phyloP scores from a whole-genome alignment of 2,888 invertebrate species.

The Agrilus mali region DNA sequence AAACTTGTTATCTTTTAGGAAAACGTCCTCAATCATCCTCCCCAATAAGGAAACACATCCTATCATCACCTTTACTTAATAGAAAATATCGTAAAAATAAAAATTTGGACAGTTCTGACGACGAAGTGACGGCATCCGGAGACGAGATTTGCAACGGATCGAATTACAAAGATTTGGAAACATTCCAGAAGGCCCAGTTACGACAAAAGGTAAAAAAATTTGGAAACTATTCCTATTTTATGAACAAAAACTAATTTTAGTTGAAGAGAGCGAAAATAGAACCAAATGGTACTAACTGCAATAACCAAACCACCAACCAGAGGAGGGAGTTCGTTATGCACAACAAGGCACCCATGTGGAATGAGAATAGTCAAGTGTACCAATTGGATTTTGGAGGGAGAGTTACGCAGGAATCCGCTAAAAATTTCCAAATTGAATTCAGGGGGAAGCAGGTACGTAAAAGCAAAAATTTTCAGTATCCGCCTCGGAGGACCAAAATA shows the following conservation, averaged over 20 bases:
- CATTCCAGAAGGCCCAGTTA: slow-evolving; percentile 83
- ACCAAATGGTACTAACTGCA: slow-evolving; percentile 36
- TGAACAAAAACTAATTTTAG: slow-evolving; percentile 33
- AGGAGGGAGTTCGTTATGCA: slow-evolving; percentile 86
- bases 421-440: slow-evolving; percentile 98
- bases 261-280: slow-evolving; percentile 58
- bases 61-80: slow-evolving; percentile 75
- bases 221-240: too few species aligned
- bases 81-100: slow-evolving; percentile 62
- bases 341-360: slow-evolving; percentile 88
- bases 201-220: slow-evolving; percentile 62
- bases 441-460: slow-evolving; percentile 80
- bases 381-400: slow-evolving; percentile 98
- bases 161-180: slow-evolving; percentile 76
- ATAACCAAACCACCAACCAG: slow-evolving; percentile 36
- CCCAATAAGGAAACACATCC: slow-evolving; percentile 62
- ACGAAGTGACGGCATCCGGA: slow-evolving; percentile 50
- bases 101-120: slow-evolving; percentile 67
- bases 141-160: slow-evolving; percentile 51
- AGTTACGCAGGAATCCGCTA: slow-evolving; percentile 98
- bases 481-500: too few species aligned
- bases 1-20: slow-evolving; percentile 22
- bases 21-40: slow-evolving; percentile 68
- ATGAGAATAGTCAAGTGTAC: slow-evolving; percentile 97
- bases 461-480: too few species aligned